phyloP scores from a whole-genome alignment of 2,797 vertebrate species.

The Pachyuromys duprasi region DNA sequence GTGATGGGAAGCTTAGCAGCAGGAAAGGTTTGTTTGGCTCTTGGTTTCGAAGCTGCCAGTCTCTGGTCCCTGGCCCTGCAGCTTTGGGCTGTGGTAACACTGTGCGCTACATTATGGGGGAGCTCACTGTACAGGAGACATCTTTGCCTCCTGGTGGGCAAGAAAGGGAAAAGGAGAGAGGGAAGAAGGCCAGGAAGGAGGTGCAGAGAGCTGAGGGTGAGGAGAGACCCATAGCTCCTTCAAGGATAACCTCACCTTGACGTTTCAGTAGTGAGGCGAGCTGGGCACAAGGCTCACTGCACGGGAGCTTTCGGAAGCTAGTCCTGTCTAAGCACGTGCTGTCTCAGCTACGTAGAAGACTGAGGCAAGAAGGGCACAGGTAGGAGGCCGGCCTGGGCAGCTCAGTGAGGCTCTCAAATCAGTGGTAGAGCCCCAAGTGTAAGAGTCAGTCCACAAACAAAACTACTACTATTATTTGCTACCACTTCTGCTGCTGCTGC shows the following conservation, averaged over 20 bases:
- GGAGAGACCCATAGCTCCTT: not conserved
- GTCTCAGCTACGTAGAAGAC: not conserved
- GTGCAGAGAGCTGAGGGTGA: not conserved
- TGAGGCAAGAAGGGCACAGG: not conserved
- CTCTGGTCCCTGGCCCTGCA: not conserved
- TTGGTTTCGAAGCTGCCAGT: not conserved
- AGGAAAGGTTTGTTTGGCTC: not conserved
- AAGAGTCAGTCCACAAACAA: not conserved
- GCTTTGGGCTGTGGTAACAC: not conserved
- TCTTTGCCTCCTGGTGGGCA: not conserved
- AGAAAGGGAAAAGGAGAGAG: not conserved
- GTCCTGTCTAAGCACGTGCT: not conserved
- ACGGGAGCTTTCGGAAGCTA: not conserved
- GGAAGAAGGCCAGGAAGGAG: not conserved
- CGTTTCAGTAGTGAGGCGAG: not conserved
- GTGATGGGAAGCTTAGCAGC: not conserved
- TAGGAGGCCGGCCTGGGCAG: not conserved
- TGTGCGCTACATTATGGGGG: too few species aligned
- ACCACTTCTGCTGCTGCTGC: too few species aligned
- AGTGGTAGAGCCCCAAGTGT: not conserved
- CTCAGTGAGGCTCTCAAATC: not conserved
- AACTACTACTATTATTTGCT: too few species aligned
- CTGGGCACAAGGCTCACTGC: not conserved
- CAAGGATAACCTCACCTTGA: not conserved
- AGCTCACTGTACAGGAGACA: not conserved